These are phyloP conservation scores for Sarcophaga carnaria DNA, from an alignment of 2,888 invertebrate species.

Conservation along the genomic window DNA sequence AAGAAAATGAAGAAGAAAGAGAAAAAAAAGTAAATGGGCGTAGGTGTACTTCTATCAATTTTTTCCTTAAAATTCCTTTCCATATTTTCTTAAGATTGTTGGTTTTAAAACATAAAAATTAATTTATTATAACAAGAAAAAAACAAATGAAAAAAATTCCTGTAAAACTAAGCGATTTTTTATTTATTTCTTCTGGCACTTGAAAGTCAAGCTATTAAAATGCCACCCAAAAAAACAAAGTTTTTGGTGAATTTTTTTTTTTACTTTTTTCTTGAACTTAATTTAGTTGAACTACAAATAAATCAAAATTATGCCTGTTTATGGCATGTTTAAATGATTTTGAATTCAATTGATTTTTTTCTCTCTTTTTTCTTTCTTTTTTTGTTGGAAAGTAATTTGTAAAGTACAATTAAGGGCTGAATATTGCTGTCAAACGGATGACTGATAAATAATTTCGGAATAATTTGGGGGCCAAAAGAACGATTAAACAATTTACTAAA, in stretches of 20 bases:
- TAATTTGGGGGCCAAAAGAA: too few relatives aligned
- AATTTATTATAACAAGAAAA: neutral
- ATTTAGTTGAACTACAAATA: neutral
- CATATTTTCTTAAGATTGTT: neutral
- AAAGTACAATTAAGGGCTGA: too few relatives aligned
- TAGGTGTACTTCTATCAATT: neutral
- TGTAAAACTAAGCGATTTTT: neutral
- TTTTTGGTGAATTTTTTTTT: neutral
- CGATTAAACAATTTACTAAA: too few relatives aligned
- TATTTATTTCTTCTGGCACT: neutral
- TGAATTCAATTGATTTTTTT: neutral
- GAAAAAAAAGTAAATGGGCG: neutral
- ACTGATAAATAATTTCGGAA: too few relatives aligned
- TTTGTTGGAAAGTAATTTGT: too few relatives aligned
- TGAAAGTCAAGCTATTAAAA: neutral
- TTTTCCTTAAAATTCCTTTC: neutral
- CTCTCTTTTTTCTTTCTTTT: too few relatives aligned
- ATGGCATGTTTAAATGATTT: constrained; percentile 31
- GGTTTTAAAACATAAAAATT: neutral
- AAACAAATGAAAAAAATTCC: neutral
- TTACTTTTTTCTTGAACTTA: neutral
- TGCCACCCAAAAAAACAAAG: neutral
- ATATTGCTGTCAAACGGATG: too few relatives aligned
- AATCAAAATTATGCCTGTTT: constrained; percentile 44
- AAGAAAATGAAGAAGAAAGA: neutral